Percentiles rank a stretch among this genome's conserved stretches.
These are phyloP conservation scores for Melolontha melolontha DNA, from an alignment of 2,888 invertebrate genomes.

Conservation along the genomic window DNA sequence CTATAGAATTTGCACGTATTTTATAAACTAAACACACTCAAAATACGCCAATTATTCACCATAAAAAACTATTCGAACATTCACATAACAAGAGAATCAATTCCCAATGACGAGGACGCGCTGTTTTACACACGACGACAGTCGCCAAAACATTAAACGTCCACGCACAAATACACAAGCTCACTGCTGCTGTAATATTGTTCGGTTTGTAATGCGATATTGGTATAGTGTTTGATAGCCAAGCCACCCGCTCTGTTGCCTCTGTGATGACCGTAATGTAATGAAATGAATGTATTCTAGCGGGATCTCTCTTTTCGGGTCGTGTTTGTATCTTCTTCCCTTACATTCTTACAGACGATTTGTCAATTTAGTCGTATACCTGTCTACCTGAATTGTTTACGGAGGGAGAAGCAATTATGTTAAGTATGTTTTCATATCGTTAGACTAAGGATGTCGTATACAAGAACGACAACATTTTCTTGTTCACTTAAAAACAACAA, in stretches of 20 bases:
- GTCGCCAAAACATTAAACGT: background rate
- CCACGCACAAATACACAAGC: conserved; percentile 1
- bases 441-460: background rate
- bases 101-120: background rate
- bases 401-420: conserved; percentile 4
- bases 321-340: background rate
- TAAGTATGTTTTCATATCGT: background rate
- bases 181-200: background rate
- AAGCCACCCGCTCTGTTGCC: conserved; percentile 1
- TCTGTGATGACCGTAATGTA: background rate
- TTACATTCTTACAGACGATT: background rate
- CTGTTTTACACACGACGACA: background rate
- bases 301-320: background rate
- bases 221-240: too few relatives aligned
- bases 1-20: background rate
- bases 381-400: conserved; percentile 8
- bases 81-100: background rate
- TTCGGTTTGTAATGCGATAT: too few relatives aligned
- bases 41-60: conserved; percentile 2
- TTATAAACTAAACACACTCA: background rate
- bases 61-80: background rate
- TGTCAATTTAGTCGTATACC: conserved; percentile 16
- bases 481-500: background rate
- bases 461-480: conserved; percentile 6
- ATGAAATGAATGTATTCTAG: background rate